Evolutionary conservation across 2,888 invertebrate species (phyloP).

Genomic region (Peribatodes rhomboidaria): DNA sequence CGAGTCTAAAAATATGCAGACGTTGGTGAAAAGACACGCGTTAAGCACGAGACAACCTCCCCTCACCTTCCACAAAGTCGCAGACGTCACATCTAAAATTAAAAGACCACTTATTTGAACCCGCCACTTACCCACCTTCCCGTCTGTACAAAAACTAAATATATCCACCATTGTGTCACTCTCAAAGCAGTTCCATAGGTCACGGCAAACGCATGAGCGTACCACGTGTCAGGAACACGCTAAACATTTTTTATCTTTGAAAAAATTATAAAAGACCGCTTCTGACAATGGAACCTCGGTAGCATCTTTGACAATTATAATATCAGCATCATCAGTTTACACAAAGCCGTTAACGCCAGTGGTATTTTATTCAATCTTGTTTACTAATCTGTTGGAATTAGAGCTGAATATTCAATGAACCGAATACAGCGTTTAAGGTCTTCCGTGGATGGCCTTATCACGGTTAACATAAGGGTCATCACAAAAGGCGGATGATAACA

Average conservation of each 20-base stretch:
- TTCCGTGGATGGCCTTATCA: slow-evolving; percentile 62
- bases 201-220: slow-evolving; percentile 79
- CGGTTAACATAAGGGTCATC: slow-evolving; percentile 85
- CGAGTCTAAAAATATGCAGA: slow-evolving; percentile 62
- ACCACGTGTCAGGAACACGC: slow-evolving; percentile 86
- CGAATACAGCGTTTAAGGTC: slow-evolving; percentile 54
- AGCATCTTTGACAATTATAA: slow-evolving; percentile 87
- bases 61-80: slow-evolving; percentile 76
- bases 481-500: slow-evolving; percentile 85
- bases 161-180: slow-evolving; percentile 84
- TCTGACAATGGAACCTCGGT: slow-evolving; percentile 82
- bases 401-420: slow-evolving; percentile 63
- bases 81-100: slow-evolving; percentile 84
- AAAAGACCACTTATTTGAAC: slow-evolving; percentile 83
- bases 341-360: slow-evolving; percentile 64
- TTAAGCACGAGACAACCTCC: slow-evolving; percentile 80
- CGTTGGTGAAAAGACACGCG: slow-evolving; percentile 74
- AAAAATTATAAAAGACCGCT: slow-evolving; percentile 84
- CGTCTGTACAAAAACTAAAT: slow-evolving; percentile 82
- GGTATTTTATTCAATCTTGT: slow-evolving; percentile 55
- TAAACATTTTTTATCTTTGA: slow-evolving; percentile 85
- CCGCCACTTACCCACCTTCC: slow-evolving; percentile 85
- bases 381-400: slow-evolving; percentile 59
- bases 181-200: slow-evolving; percentile 85
- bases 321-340: slow-evolving; percentile 66